Evolutionary conservation across 2,888 invertebrate species (phyloP).

Genomic region (Lasiommata megera): DNA sequence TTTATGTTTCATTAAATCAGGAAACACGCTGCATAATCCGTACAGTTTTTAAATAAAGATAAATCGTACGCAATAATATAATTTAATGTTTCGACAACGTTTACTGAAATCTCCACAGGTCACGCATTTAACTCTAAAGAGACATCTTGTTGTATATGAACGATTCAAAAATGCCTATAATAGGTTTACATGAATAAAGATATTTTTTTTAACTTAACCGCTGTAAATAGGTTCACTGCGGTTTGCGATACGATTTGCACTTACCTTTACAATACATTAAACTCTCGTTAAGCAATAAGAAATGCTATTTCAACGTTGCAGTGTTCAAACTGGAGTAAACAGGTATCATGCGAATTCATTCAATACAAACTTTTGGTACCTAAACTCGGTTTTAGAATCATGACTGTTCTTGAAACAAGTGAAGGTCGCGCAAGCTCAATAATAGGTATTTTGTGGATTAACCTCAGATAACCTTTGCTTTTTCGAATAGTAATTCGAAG

Average conservation of each 20-base stretch:
- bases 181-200: too few species aligned
- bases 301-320: background rate
- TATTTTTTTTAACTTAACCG: too few species aligned
- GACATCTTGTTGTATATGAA: too few species aligned
- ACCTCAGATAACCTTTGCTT: conserved; percentile 27
- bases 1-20: too few species aligned
- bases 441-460: conserved; percentile 23
- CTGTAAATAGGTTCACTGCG: background rate
- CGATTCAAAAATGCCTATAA: too few species aligned
- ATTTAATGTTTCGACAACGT: too few species aligned
- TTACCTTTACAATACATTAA: conserved; percentile 1
- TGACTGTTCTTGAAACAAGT: conserved; percentile 30
- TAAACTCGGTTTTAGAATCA: conserved; percentile 26
- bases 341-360: conserved; percentile 8
- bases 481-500: conserved; percentile 23
- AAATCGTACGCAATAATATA: too few species aligned
- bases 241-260: background rate
- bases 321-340: conserved; percentile 6
- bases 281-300: conserved; percentile 5
- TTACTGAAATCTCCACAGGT: too few species aligned
- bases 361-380: conserved; percentile 20
- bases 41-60: too few species aligned
- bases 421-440: conserved; percentile 29
- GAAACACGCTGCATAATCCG: too few species aligned
- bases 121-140: too few species aligned